Evolutionary conservation across 1,140 invertebrate genomes (phyloP).

Genomic region (Druon quercuslanigerum): DNA sequence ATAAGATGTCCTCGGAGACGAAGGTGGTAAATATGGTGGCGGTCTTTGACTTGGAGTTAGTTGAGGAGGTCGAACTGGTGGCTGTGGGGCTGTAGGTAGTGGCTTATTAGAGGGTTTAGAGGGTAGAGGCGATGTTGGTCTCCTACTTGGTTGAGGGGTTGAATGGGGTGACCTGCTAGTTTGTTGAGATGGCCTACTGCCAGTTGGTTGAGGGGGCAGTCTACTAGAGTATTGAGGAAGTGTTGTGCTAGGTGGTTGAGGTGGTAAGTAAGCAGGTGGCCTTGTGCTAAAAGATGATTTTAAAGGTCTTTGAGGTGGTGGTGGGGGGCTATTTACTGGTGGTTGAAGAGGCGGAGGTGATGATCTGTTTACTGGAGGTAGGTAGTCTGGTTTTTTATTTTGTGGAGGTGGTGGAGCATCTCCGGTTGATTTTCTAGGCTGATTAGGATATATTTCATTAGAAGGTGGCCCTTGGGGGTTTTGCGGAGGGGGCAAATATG

Average conservation of each 20-base stretch:
- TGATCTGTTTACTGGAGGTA: constrained; percentile 12
- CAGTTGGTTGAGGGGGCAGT: neutral
- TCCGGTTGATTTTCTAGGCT: constrained; percentile 33
- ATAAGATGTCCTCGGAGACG: constrained; percentile 57
- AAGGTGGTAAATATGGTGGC: constrained; percentile 63
- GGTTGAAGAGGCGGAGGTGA: constrained; percentile 39
- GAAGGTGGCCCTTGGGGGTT: constrained; percentile 10
- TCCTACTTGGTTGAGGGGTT: constrained; percentile 31
- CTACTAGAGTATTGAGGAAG: too few relatives aligned
- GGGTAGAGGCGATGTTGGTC: neutral
- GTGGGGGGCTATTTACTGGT: constrained; percentile 26
- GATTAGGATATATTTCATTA: neutral
- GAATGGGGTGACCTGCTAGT: constrained; percentile 17
- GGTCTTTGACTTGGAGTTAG: constrained; percentile 49
- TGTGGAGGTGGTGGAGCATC: constrained; percentile 17
- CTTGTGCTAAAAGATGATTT: neutral
- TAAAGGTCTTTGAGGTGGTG: constrained; percentile 22
- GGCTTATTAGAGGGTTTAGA: neutral
- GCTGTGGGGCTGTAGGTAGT: neutral
- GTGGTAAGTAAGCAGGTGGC: neutral
- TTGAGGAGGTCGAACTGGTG: neutral
- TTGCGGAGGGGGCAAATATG: constrained; percentile 42
- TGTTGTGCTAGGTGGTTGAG: constrained; percentile 33
- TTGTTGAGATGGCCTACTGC: neutral
- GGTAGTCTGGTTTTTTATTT: constrained; percentile 2